These are phyloP conservation scores for Brachionus rotundiformis DNA, from an alignment of 1,140 invertebrate genomes.

Conservation along the genomic window DNA sequence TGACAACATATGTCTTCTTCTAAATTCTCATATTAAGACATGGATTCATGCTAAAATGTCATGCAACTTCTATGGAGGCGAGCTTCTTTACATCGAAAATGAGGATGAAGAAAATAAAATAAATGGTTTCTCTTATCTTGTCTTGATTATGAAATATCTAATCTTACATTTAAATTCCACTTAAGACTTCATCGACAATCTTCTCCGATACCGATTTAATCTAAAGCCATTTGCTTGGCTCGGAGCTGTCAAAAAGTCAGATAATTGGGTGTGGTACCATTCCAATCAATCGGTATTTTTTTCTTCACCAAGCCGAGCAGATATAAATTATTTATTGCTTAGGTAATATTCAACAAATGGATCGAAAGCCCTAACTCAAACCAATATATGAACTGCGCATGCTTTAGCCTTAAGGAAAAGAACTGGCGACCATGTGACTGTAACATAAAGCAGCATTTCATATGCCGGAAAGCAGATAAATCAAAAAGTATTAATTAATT, in stretches of 20 bases:
- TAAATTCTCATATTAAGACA: conserved; percentile 40
- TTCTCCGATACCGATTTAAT: conserved; percentile 16
- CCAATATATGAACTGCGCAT: neutral
- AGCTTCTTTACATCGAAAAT: neutral
- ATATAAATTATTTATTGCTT: neutral
- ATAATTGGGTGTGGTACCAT: neutral
- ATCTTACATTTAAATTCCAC: neutral
- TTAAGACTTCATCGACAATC: neutral
- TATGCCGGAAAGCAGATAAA: neutral
- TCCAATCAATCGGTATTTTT: conserved; percentile 18
- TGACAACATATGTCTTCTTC: conserved; percentile 38
- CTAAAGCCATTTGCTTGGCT: conserved; percentile 23
- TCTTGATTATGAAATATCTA: neutral
- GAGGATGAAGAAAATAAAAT: conserved; percentile 24
- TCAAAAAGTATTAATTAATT: neutral
- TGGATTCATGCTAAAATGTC: conserved; percentile 25
- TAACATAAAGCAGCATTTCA: conserved; percentile 2
- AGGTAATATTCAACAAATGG: neutral
- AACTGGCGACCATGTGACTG: conserved; percentile 8
- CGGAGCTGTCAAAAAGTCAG: neutral
- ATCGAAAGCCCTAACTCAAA: neutral
- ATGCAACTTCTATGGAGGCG: conserved; percentile 24
- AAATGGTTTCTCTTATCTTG: neutral
- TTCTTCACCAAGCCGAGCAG: neutral
- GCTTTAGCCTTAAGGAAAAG: neutral